These are phyloP conservation scores for Eonycteris spelaea DNA, from an alignment of 2,113 vertebrate species.

Conservation along the genomic window DNA sequence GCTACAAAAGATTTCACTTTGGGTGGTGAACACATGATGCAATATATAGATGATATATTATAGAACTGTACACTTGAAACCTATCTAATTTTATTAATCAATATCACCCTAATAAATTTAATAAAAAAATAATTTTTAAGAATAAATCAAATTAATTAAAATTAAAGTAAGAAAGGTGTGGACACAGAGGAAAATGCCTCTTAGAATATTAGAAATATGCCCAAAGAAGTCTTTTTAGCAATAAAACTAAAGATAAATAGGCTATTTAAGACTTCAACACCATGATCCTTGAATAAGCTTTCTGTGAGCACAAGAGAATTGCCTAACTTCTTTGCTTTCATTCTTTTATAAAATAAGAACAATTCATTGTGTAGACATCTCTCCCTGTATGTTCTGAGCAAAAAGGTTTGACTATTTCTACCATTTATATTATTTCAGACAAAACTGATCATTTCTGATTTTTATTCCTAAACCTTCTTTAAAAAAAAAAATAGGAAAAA, in stretches of 20 bases:
- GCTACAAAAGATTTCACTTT: no score
- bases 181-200: neutral
- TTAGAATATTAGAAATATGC: slow-evolving; percentile 14
- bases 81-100: no score
- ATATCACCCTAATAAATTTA: no score
- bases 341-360: slow-evolving; percentile 20
- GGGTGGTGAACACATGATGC: no score
- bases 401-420: neutral
- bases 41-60: no score
- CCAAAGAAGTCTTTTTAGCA: neutral
- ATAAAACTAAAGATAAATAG: neutral
- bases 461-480: neutral
- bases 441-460: neutral
- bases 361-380: neutral
- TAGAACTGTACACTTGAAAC: no score
- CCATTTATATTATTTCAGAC: slow-evolving; percentile 3
- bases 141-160: neutral
- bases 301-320: neutral
- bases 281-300: neutral
- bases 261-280: neutral
- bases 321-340: neutral
- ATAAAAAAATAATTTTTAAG: no score
- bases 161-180: neutral
- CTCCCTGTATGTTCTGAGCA: neutral
- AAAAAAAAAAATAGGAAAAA: neutral